A percentile compares a stretch with the other conserved stretches of the same genome.
Evolutionary conservation across 2,888 invertebrate species (phyloP).

Genomic region (Periphyllus acericola): DNA sequence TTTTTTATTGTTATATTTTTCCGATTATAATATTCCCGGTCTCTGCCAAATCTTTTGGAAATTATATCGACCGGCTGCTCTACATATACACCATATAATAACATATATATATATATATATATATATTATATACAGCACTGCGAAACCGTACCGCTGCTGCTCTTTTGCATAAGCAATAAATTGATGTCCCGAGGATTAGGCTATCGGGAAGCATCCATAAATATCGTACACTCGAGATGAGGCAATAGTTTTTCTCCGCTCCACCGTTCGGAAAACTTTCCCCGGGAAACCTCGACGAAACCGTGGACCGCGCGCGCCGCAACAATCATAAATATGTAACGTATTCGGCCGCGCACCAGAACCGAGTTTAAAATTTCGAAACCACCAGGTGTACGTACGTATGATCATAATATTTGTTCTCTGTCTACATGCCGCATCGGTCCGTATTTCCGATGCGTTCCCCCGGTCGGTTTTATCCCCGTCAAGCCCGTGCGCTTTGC

Average conservation of each 20-base stretch:
- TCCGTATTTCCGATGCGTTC: neutral
- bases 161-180: slow-evolving; percentile 61
- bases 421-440: neutral
- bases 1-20: slow-evolving; percentile 58
- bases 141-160: neutral
- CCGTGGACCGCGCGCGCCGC: neutral
- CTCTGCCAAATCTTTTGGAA: slow-evolving; percentile 62
- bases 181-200: slow-evolving; percentile 59
- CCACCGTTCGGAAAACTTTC: slow-evolving; percentile 26
- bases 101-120: neutral
- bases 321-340: slow-evolving; percentile 27
- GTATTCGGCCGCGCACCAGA: neutral
- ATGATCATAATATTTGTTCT: neutral
- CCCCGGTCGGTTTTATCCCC: neutral
- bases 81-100: neutral
- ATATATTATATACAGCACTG: too few species aligned
- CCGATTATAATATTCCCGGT: slow-evolving; percentile 60
- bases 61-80: slow-evolving; percentile 54
- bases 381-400: neutral
- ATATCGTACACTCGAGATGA: slow-evolving; percentile 57
- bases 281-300: neutral
- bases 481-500: neutral
- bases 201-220: slow-evolving; percentile 61
- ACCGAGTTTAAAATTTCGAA: neutral
- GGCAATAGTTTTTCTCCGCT: slow-evolving; percentile 46